phyloP scores from a whole-genome alignment of 2,888 invertebrate genomes.

The Andrena praecox region DNA sequence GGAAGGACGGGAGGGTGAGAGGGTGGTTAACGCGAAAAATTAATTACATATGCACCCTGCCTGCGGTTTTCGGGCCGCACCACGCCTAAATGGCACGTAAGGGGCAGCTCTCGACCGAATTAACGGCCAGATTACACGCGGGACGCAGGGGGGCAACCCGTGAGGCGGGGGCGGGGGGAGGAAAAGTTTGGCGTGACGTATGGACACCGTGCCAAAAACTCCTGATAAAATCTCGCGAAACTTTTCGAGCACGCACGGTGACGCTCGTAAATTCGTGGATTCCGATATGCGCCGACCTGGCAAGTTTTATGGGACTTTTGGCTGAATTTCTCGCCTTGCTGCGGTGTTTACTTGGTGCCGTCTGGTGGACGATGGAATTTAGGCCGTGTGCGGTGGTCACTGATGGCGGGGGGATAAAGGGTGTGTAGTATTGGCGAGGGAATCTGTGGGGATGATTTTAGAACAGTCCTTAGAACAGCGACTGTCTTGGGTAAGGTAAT shows the following conservation, averaged over 20 bases:
- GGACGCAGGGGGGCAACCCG: slow-evolving; percentile 2
- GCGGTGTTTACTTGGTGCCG: slow-evolving; percentile 34
- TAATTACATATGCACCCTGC: slow-evolving; percentile 64
- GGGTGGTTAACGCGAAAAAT: slow-evolving; percentile 59
- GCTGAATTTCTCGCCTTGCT: slow-evolving; percentile 5
- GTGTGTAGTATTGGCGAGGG: not conserved
- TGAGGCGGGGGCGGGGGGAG: not conserved
- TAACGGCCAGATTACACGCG: slow-evolving; percentile 43
- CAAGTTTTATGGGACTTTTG: slow-evolving; percentile 46
- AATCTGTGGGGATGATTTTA: too few species aligned
- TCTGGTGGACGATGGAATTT: slow-evolving; percentile 23
- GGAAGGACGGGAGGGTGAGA: not conserved
- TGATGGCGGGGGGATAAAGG: not conserved
- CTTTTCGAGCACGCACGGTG: slow-evolving; percentile 31
- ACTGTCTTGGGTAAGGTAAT: too few species aligned
- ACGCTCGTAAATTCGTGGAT: slow-evolving; percentile 45
- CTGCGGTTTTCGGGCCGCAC: slow-evolving; percentile 32
- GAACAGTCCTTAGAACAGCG: too few species aligned
- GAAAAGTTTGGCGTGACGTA: slow-evolving; percentile 21
- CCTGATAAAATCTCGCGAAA: slow-evolving; percentile 43
- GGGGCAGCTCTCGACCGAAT: slow-evolving; percentile 31
- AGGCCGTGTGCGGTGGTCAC: slow-evolving; percentile 7
- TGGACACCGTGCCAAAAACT: slow-evolving; percentile 11
- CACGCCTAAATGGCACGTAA: slow-evolving; percentile 21
- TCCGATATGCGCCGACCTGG: slow-evolving; percentile 32